A percentile compares a stretch with the other conserved stretches of the same genome.
Conservation (phyloP, 2,797 vertebrate genomes). For the Sparus aurata region DNA sequence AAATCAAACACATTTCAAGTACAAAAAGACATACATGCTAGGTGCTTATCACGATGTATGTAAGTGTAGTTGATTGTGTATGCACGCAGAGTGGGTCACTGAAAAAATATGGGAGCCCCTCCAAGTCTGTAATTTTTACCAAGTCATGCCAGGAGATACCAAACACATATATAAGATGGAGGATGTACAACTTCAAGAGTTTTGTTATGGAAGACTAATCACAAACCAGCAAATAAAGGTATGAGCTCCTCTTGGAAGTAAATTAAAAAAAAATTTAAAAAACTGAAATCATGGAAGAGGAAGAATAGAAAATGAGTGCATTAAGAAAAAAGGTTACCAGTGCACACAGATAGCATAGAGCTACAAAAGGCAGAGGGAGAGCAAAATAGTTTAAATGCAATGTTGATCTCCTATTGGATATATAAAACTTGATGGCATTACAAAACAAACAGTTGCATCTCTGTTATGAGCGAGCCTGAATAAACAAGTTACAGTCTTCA, state of each 20-base stretch:
- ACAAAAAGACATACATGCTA: conserved; percentile 54
- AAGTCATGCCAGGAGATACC: conserved; percentile 40
- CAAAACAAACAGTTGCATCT: conserved; percentile 25
- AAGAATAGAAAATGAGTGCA: conserved; percentile 40
- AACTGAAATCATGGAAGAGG: conserved; percentile 5
- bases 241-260: conserved; percentile 33
- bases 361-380: conserved; percentile 42
- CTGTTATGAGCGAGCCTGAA: conserved; percentile 7
- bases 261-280: conserved; percentile 29
- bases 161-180: conserved; percentile 61
- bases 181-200: conserved; percentile 64
- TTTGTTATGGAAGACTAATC: conserved; percentile 66
- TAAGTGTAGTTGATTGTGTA: background rate
- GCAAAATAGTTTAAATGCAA: background rate
- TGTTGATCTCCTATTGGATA: background rate
- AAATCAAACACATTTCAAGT: background rate
- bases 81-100: background rate
- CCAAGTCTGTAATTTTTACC: conserved; percentile 47
- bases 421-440: conserved; percentile 27
- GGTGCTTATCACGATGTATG: conserved; percentile 58
- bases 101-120: conserved; percentile 43
- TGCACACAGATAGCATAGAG: conserved; percentile 62
- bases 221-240: conserved; percentile 68
- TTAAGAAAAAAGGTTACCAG: conserved; percentile 72
- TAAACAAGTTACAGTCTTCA: conserved; percentile 23